phyloP scores from a whole-genome alignment of 2,797 vertebrate genomes.

The Sebastes paucispinis region DNA sequence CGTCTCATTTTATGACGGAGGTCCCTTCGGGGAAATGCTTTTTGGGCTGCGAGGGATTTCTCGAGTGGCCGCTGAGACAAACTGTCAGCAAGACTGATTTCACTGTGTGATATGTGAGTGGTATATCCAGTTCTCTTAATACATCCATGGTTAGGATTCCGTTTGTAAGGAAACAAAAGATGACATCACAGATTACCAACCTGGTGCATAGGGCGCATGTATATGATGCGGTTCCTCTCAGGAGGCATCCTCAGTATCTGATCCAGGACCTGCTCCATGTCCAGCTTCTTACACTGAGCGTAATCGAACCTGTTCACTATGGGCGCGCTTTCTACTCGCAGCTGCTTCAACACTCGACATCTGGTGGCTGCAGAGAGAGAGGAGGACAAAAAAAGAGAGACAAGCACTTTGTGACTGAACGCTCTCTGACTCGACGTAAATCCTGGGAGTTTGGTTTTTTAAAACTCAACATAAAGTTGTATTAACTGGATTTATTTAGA shows the following conservation, averaged over 20 bases:
- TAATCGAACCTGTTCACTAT: slow-evolving; percentile 97
- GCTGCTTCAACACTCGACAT: slow-evolving; percentile 94
- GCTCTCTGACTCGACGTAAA: not conserved
- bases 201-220: slow-evolving; percentile 98
- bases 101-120: not conserved
- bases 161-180: not conserved
- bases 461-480: not conserved
- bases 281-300: slow-evolving; percentile 97
- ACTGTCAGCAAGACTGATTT: not conserved
- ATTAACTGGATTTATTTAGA: not conserved
- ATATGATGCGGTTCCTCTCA: slow-evolving; percentile 96
- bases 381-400: not conserved
- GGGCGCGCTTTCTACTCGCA: slow-evolving; percentile 92
- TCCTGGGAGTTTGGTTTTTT: not conserved
- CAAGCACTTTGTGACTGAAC: not conserved
- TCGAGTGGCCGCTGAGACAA: not conserved
- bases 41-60: not conserved
- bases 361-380: slow-evolving; percentile 86
- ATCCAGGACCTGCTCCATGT: slow-evolving; percentile 98
- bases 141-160: not conserved
- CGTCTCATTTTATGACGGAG: too few relatives aligned
- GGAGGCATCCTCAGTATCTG: slow-evolving; percentile 96
- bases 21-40: not conserved
- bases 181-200: slow-evolving; percentile 65
- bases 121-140: too few relatives aligned